Evolutionary conservation across 2,797 vertebrate genomes (phyloP), one percentile per base, ranked within the genome.

Genomic region (Cyprinella venusta): DNA sequence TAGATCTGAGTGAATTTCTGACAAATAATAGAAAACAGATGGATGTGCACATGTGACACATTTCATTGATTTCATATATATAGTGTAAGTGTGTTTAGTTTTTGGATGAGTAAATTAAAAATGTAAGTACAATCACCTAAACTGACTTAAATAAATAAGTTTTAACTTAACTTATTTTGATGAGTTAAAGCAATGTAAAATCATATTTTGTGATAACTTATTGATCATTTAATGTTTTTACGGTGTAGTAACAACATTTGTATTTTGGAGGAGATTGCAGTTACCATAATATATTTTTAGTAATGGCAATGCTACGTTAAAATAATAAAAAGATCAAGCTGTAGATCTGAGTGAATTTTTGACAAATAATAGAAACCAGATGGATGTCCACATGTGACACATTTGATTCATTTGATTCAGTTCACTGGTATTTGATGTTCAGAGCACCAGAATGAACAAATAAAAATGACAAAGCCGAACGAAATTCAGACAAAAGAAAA

Each of bases 401-500:
- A 30, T 80, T 61, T 48, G 15, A 61, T 61, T 42, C 7, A 38
- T 75, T 75, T 72, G 18, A 52, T 52, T 74, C 52, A 76, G 38
- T 24, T 61, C 21, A 38, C 38, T 76, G 74, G 36, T 42, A 42
- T 56, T 68, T 26, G 65, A 54, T 26, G 45, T 36, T 72, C 15
- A 45, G 12, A 18, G 50, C 26, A 50, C 1, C 13, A 48, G 65
- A 36, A 68, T 26, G 13, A 48, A 64, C 63, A 78, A 50, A 18
- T 52, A 54, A 78, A 45, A 70, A 26, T 59, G 69, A 78, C 74
- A 42, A 79, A 42, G 48, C 30, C 15, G 8, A 71, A 82, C 19
- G 36, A 68, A 64, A 56, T 56, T 83, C 65, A 81, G 80, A 48
- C 83, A 88, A 88, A 90, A 91, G 5, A 83, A 69, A 83, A 70